Conservation (phyloP, 1,140 invertebrate genomes). For the Zaprionus ghesquierei region DNA sequence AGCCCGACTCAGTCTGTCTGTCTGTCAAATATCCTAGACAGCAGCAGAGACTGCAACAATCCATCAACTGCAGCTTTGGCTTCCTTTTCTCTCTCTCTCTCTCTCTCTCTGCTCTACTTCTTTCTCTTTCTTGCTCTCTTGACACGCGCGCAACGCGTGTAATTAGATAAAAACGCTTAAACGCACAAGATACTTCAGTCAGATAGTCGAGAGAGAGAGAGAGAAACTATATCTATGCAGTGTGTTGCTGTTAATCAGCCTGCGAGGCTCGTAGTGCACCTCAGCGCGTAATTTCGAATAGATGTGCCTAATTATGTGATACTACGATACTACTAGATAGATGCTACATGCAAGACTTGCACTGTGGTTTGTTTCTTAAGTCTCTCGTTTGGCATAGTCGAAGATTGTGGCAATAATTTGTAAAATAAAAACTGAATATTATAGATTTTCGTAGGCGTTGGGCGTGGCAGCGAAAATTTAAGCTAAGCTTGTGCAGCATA, state of each 20-base stretch:
- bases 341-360: neutral
- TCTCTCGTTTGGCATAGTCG: neutral
- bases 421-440: too few species aligned
- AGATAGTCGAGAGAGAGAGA: slow-evolving; percentile 12
- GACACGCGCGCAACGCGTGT: slow-evolving; percentile 63
- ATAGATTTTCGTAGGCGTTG: too few species aligned
- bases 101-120: neutral
- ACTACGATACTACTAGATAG: neutral
- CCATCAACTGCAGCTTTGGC: neutral
- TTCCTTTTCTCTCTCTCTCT: neutral
- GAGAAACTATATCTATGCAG: slow-evolving; percentile 1
- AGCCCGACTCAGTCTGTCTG: neutral
- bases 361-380: neutral
- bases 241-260: slow-evolving; percentile 29
- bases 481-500: too few species aligned
- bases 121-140: neutral
- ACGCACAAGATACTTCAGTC: slow-evolving; percentile 39
- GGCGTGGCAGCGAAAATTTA: too few species aligned
- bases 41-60: neutral
- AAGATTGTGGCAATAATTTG: too few species aligned
- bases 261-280: neutral
- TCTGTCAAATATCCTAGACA: slow-evolving; percentile 15
- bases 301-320: neutral
- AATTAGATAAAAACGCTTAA: slow-evolving; percentile 72
- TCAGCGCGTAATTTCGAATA: neutral